Percentiles rank a stretch among this genome's conserved stretches.
Conservation (phyloP, 2,797 vertebrate genomes). For the Lepus townsendii region DNA sequence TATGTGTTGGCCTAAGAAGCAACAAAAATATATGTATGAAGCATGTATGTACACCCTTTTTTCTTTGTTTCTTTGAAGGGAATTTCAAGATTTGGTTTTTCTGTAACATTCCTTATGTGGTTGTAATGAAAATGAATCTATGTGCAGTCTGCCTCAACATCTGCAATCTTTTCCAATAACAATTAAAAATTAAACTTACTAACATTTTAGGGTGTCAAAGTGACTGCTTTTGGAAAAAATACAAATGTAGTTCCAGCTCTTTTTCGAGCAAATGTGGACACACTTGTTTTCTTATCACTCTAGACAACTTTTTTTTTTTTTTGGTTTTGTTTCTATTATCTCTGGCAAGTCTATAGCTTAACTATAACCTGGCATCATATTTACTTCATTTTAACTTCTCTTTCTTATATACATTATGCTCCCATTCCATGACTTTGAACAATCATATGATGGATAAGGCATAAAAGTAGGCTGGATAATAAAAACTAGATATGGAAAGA, state of each 20-base stretch:
- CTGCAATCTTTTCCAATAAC: conserved; percentile 22
- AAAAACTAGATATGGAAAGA: not conserved
- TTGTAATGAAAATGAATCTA: conserved; percentile 65
- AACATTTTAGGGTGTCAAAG: not conserved
- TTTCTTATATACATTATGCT: not conserved
- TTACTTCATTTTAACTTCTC: not conserved
- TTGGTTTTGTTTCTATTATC: fast-evolving
- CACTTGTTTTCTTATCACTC: not conserved
- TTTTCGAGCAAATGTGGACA: not conserved
- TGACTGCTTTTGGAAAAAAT: not conserved
- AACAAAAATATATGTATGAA: not conserved
- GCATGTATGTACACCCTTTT: not conserved
- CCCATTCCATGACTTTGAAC: not conserved
- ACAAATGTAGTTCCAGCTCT: not conserved
- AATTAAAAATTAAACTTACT: conserved; percentile 51
- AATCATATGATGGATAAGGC: not conserved
- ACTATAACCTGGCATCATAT: not conserved
- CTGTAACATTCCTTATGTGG: conserved; percentile 14
- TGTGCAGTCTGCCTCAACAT: not conserved
- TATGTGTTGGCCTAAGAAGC: not conserved
- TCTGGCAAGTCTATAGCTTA: not conserved
- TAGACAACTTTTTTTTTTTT: not conserved
- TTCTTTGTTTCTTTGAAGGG: conserved; percentile 54
- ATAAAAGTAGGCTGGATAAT: not conserved
- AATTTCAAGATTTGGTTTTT: conserved; percentile 30